Conservation (phyloP, 2,113 vertebrate genomes). For the Chionodraco myersi region DNA sequence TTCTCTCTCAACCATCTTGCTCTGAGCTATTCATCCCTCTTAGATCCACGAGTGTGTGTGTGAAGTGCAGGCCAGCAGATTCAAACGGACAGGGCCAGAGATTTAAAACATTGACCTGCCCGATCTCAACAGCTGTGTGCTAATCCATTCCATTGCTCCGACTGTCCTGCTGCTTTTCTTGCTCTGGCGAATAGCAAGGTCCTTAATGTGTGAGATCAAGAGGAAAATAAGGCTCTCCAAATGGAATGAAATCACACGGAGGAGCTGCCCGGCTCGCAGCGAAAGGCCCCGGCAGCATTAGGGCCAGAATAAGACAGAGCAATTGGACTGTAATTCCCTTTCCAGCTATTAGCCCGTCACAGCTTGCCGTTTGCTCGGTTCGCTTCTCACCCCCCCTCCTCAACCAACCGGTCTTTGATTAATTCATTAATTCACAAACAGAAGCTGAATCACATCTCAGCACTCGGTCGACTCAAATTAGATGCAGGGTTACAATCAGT, state of each 20-base stretch:
- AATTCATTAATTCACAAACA: constrained; percentile 83
- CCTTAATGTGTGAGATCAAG: constrained; percentile 81
- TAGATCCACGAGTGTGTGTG: constrained; percentile 52
- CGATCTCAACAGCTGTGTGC: constrained; percentile 71
- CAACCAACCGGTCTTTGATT: constrained; percentile 71
- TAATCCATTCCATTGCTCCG: constrained; percentile 73
- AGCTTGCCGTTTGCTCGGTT: constrained; percentile 62
- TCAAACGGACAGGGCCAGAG: constrained; percentile 69
- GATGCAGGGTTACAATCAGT: constrained; percentile 75
- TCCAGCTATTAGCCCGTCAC: constrained; percentile 79
- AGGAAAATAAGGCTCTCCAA: constrained; percentile 83
- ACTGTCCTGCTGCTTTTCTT: constrained; percentile 62
- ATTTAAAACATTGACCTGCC: constrained; percentile 77
- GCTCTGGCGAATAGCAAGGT: constrained; percentile 74
- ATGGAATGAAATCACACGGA: constrained; percentile 81
- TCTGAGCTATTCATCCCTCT: constrained; percentile 53
- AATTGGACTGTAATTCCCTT: constrained; percentile 84
- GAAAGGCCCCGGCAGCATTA: constrained; percentile 72
- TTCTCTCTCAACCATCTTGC: constrained; percentile 36
- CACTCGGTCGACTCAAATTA: constrained; percentile 71
- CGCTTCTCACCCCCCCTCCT: constrained; percentile 44
- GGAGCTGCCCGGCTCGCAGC: constrained; percentile 64
- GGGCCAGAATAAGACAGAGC: constrained; percentile 75
- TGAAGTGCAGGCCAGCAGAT: constrained; percentile 71
- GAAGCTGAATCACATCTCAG: constrained; percentile 78